Base-by-base conservation (phyloP, 2,113 vertebrate genomes). In the Tragelaphus imberbis region DNA sequence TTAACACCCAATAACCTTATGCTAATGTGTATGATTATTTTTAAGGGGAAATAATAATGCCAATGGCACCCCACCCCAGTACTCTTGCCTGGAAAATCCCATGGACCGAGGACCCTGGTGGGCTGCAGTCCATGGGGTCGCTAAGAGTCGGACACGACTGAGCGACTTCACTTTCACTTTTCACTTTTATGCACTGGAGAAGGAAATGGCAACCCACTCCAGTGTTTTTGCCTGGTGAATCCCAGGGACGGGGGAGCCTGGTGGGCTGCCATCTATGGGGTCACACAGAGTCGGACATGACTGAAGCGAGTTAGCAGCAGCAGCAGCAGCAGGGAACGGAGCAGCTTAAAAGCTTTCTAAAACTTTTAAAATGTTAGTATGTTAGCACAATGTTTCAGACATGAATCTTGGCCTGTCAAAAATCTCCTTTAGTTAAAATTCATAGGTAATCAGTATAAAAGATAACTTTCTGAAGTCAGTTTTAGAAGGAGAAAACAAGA, bases 381-480 rank as follows among this genome's bases (percentile, higher is more conserved):
- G 21, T 30, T 47, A 65, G 84, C 11, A 75, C 87, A 94, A 40
- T 28, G 9, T 92, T 56, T 92, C 79, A 49, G 27, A 49, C 49
- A 61, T 9, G 1, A n/a, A 61, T 49, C 75, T 40, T 40, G 51
- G 80, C 15, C 33, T 71, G 21, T 47, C 14, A 88, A 63, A 96
- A 13, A 91, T 51, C 25, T 84, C 27, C 88, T 97, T 81, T n/a
- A 90, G 90, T 87, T 80, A 90, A 96, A 90, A 96, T 53, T 87
- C 71, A 63, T 27, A 56, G 89, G 33, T 51, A 80, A 90, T 88
- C 19, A 36, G 16, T 28, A 33, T 36, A 36, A 23, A 55, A 40
- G n/a, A 30, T n/a, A 56, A 81, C 17, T 80, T 94, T 71, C 51
- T 44, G 5, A 79, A 90, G 21, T 68, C n/a, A 86, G 25, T 89